phyloP scores from a whole-genome alignment of 2,113 vertebrate genomes.

The Apaloderma vittatum region DNA sequence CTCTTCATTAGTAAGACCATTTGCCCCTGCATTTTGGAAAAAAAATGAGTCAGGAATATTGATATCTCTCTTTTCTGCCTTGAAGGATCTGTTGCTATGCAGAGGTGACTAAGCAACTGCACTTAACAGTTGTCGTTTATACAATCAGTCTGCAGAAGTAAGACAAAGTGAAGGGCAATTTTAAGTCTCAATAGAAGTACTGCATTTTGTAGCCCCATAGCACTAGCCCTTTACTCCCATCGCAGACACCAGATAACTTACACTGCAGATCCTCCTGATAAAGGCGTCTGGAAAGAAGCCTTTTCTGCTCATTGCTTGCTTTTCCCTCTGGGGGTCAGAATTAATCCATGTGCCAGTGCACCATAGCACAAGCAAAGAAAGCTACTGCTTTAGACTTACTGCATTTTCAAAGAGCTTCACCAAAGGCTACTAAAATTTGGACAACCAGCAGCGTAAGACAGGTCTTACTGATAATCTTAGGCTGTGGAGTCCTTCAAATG shows the following conservation, averaged over 20 bases:
- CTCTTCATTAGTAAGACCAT: neutral
- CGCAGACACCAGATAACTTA: neutral
- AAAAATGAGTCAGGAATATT: neutral
- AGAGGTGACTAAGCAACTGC: neutral
- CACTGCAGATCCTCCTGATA: too few relatives aligned
- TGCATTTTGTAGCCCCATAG: neutral
- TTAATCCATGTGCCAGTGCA: neutral
- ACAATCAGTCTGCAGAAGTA: neutral
- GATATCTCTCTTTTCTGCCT: neutral
- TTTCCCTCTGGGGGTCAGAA: neutral
- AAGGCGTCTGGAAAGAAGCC: neutral
- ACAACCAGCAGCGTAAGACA: neutral
- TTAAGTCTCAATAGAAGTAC: neutral
- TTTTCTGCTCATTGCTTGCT: neutral
- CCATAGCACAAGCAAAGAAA: neutral
- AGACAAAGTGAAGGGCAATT: neutral
- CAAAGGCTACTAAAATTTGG: neutral
- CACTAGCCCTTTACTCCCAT: neutral
- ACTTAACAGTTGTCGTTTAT: neutral
- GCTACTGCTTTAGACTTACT: neutral
- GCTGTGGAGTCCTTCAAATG: neutral
- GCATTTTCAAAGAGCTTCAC: neutral
- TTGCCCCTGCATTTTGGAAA: neutral
- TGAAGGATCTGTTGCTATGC: neutral
- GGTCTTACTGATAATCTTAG: neutral